Conservation (phyloP, 2,797 vertebrate species). For the Sebastes kiyomatsui region DNA sequence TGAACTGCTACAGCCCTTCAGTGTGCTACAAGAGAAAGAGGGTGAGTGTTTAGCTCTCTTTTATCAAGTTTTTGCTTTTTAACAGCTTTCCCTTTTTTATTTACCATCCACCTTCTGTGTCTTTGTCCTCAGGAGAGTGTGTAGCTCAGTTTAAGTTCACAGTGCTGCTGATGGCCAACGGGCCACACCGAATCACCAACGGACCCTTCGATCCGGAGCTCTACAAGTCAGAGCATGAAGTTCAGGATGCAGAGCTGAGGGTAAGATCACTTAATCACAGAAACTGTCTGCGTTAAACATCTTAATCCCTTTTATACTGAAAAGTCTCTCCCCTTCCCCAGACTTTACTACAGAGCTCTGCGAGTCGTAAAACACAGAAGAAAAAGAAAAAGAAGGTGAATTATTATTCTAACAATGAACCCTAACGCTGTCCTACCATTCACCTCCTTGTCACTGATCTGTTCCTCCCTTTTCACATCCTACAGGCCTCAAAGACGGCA, state of each 20-base stretch:
- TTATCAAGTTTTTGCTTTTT: background rate
- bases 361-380: slow-evolving; percentile 96
- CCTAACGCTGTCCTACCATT: background rate
- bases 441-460: background rate
- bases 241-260: slow-evolving; percentile 93
- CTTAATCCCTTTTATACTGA: background rate
- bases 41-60: slow-evolving; percentile 78
- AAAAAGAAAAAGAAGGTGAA: slow-evolving; percentile 99
- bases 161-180: slow-evolving; percentile 95
- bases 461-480: background rate
- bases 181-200: slow-evolving; percentile 93
- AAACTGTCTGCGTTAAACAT: background rate
- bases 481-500: slow-evolving; percentile 77
- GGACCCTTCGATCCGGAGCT: slow-evolving; percentile 89
- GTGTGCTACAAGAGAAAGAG: slow-evolving; percentile 96
- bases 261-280: slow-evolving; percentile 67
- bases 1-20: slow-evolving; percentile 95
- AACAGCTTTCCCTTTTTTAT: background rate
- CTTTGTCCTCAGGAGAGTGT: slow-evolving; percentile 85
- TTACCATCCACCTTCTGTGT: background rate
- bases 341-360: slow-evolving; percentile 96
- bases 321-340: slow-evolving; percentile 49
- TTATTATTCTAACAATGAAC: background rate
- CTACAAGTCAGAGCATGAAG: slow-evolving; percentile 93
- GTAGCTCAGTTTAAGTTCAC: slow-evolving; percentile 99